phyloP scores from a whole-genome alignment of 2,113 vertebrate genomes.

The Platysternon megacephalum region DNA sequence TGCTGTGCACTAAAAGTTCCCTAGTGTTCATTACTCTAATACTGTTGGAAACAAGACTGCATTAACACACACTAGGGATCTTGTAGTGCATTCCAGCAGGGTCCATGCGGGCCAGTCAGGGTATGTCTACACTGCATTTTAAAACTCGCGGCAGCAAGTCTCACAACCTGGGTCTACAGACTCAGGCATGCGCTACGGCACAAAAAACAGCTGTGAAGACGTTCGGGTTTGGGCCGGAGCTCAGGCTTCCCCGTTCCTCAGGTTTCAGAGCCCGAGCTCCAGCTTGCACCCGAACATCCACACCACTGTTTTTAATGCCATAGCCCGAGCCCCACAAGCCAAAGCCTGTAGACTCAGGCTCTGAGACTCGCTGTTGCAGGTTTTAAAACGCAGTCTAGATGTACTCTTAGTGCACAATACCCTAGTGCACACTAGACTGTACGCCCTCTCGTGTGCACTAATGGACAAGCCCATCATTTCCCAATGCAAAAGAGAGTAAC shows the following conservation, averaged over 20 bases:
- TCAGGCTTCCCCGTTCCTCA: not conserved
- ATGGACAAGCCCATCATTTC: not conserved
- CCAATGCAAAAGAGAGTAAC: not conserved
- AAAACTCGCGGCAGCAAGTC: not conserved
- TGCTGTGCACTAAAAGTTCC: not conserved
- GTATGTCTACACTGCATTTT: not conserved
- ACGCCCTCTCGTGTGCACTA: not conserved
- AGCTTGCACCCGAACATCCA: no score
- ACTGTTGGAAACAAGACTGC: not conserved
- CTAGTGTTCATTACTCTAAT: not conserved
- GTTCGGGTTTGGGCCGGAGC: not conserved
- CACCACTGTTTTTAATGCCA: not conserved
- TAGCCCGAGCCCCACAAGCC: not conserved
- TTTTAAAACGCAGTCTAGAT: not conserved
- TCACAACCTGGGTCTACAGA: not conserved
- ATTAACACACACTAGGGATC: not conserved
- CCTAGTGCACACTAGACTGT: not conserved
- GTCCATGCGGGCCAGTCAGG: not conserved
- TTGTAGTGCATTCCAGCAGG: not conserved
- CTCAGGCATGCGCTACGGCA: not conserved
- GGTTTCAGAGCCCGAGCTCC: not conserved
- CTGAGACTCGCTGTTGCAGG: not conserved
- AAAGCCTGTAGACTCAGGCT: not conserved
- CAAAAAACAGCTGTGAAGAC: not conserved
- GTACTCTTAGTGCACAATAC: not conserved